Conservation (phyloP, 2,113 vertebrate species). For the Notiomystis cincta region DNA sequence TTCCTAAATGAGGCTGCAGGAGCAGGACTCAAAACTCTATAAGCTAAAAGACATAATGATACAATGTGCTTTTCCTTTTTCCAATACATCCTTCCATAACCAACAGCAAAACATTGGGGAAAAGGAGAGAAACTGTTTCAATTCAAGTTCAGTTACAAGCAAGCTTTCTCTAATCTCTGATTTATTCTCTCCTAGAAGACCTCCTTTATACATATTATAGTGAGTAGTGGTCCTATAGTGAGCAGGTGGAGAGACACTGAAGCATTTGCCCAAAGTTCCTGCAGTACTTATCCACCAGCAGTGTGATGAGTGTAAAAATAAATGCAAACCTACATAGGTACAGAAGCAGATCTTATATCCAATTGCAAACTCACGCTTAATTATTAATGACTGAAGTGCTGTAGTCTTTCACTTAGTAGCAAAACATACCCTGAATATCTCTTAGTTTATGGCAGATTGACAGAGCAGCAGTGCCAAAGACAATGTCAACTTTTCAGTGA, state of each 20-base stretch:
- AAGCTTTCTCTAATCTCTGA: neutral
- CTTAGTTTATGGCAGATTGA: neutral
- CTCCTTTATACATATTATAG: neutral
- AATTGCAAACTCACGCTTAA: neutral
- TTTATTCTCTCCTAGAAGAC: neutral
- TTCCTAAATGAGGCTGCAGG: neutral
- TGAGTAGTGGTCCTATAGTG: neutral
- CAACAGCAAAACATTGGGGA: neutral
- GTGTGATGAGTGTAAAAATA: neutral
- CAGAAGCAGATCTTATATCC: neutral
- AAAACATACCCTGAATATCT: neutral
- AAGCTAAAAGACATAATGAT: neutral
- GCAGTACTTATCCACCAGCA: neutral
- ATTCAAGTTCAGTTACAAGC: neutral
- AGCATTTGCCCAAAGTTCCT: neutral
- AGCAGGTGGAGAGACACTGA: neutral
- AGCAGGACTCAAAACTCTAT: neutral
- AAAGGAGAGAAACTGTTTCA: neutral
- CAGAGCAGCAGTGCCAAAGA: neutral
- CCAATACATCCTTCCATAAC: neutral
- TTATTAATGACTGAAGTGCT: slow-evolving; percentile 38
- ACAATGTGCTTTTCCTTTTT: neutral
- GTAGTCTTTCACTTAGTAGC: neutral
- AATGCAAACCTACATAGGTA: neutral
- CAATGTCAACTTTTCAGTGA: neutral